Evolutionary conservation across 1,140 invertebrate genomes (phyloP), one percentile per base, ranked within the genome.

Genomic region (Pomacea maculata): DNA sequence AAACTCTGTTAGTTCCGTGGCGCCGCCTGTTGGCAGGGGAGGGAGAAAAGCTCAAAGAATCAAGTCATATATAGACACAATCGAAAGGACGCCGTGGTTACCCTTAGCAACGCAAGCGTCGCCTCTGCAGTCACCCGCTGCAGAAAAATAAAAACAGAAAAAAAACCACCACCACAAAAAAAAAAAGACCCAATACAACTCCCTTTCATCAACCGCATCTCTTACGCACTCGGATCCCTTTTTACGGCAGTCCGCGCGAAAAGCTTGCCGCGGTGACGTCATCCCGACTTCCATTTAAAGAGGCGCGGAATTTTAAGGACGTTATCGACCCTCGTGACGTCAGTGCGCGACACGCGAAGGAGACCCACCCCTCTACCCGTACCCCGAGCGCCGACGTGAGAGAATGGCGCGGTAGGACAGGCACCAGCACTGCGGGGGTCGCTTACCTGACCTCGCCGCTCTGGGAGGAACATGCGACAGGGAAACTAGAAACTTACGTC

Each of bases 291-390:
- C 67, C 29, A 70, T 70, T 34, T n/a, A 70, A 34, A 34, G 67
- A 70, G 67, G 67, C 14, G 14, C 45, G 9, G 52, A 9, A 17
- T 21, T 55, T 75, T 5, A 75, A 57, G 73, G 52, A 57, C 52
- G n/a, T 55, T 75, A 75, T 75, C 73, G 73, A 75, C 54, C 57
- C 21, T 15, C 17, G 73, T 57, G 73, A 75, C 73, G 73, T 75
- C 73, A 75, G 54, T 21, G 21, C 10, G 17, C 25, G 34, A 21
- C 19, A 7, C 9, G 25, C 12, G 25, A 25, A 34, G 29, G 17
- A 29, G 1, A 19, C 34, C 17, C 21, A 29, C 14, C 21, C 70
- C 21, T 25, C 25, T 21, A 29, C 21, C 14, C 14, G 70, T 71
- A 11, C 25, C 19, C 25, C 1, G 15, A 1, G 12, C 34, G 29